These are phyloP conservation scores for Bilobella aurantiaca DNA, from an alignment of 1,140 invertebrate species.

Conservation along the genomic window DNA sequence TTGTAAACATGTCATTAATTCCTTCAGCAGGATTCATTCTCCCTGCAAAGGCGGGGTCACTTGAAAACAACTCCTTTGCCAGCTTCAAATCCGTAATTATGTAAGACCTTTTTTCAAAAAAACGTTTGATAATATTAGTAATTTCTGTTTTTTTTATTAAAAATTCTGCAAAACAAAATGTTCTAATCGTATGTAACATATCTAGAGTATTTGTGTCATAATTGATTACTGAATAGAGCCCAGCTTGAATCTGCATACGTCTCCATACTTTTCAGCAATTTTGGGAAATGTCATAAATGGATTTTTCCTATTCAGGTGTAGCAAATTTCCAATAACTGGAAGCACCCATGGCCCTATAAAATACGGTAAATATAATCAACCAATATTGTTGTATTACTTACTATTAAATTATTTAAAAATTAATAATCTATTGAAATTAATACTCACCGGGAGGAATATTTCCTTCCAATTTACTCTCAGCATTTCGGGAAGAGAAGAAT, in stretches of 20 bases:
- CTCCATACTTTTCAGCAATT: background rate
- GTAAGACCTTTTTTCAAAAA: background rate
- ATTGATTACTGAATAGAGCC: background rate
- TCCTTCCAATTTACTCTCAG: background rate
- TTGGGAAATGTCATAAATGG: slow-evolving; percentile 3
- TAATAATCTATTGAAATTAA: background rate
- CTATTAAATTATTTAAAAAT: background rate
- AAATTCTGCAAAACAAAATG: too few relatives aligned
- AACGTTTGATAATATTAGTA: background rate
- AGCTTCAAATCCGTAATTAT: background rate
- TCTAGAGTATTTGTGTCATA: too few relatives aligned
- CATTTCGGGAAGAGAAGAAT: too few relatives aligned
- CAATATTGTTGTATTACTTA: background rate
- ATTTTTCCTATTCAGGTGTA: background rate
- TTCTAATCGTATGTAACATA: too few relatives aligned
- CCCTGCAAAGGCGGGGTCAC: background rate
- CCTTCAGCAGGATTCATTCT: background rate
- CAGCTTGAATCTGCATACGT: background rate
- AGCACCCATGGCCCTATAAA: background rate
- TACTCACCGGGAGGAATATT: background rate
- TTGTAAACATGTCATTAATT: background rate
- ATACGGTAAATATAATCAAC: background rate
- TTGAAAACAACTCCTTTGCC: background rate
- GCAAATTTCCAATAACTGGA: background rate
- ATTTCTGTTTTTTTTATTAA: too few relatives aligned